A percentile compares a stretch with the other conserved stretches of the same genome.
Conservation (phyloP, 1,140 invertebrate species). For the Neodiprion pinetum region DNA sequence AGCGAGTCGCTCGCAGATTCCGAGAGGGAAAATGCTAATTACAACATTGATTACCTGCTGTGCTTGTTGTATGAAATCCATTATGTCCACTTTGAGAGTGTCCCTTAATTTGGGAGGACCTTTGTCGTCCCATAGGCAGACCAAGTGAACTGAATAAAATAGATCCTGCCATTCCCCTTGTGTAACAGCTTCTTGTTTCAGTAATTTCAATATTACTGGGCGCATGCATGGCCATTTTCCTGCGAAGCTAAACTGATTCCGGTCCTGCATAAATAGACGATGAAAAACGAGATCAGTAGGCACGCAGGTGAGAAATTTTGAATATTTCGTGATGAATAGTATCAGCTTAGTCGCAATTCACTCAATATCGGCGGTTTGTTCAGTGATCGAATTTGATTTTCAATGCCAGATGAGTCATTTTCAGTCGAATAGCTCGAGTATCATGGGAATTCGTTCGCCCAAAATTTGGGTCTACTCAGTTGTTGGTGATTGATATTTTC, state of each 20-base stretch:
- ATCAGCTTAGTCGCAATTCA: no score
- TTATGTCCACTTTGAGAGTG: constrained; percentile 90
- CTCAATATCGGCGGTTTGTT: no score
- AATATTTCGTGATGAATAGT: neutral
- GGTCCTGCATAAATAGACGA: constrained; percentile 60
- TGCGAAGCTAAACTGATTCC: constrained; percentile 81
- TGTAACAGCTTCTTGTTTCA: constrained; percentile 93
- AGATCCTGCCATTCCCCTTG: constrained; percentile 96
- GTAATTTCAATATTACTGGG: constrained; percentile 89
- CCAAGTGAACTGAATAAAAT: constrained; percentile 93
- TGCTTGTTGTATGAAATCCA: constrained; percentile 93
- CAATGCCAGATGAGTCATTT: no score
- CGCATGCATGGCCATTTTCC: constrained; percentile 96
- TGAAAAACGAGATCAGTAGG: neutral
- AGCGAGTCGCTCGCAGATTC: no score
- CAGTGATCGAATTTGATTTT: no score
- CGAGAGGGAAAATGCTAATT: no score
- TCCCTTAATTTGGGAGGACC: constrained; percentile 87
- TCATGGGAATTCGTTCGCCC: no score
- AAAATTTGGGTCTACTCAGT: constrained; percentile 2
- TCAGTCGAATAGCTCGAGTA: no score
- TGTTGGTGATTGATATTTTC: neutral
- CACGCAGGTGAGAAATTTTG: neutral
- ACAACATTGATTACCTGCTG: constrained; percentile 69
- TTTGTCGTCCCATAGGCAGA: constrained; percentile 97